Conservation (phyloP, 2,888 invertebrate genomes). For the Patella depressa region DNA sequence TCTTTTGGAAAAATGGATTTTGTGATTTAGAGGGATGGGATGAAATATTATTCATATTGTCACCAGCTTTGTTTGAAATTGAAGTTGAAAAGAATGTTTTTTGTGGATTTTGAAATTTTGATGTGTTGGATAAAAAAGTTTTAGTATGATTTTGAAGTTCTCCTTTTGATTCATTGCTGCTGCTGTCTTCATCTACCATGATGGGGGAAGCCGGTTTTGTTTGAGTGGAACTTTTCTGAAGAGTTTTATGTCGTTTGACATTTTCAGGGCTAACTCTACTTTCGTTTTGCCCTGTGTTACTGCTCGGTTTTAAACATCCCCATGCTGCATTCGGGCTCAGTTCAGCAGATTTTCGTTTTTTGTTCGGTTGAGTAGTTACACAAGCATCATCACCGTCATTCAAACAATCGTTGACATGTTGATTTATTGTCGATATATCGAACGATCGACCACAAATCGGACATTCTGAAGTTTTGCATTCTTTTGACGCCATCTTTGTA, state of each 20-base stretch:
- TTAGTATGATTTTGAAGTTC: neutral
- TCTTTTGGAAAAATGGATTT: conserved; percentile 4
- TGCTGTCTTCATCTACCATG: neutral
- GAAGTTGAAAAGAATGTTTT: neutral
- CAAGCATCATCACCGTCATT: conserved; percentile 17
- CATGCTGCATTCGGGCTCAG: neutral
- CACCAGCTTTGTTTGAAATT: conserved; percentile 3
- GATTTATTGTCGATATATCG: conserved; percentile 34
- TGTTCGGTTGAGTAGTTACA: neutral
- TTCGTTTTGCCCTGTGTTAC: neutral
- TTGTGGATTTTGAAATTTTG: conserved; percentile 10
- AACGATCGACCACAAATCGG: conserved; percentile 51
- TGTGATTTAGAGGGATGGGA: neutral
- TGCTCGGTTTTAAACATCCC: conserved; percentile 8
- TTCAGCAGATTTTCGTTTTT: neutral
- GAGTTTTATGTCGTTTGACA: neutral
- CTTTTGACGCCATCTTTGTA: neutral
- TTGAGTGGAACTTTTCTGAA: neutral
- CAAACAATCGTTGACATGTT: conserved; percentile 48
- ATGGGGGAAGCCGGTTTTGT: neutral
- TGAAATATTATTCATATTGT: neutral
- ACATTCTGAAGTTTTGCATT: conserved; percentile 33
- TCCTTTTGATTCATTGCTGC: neutral
- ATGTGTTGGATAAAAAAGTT: neutral
- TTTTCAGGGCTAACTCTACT: neutral